Conservation (phyloP, 1,140 invertebrate species). For the Uloborus diversus region DNA sequence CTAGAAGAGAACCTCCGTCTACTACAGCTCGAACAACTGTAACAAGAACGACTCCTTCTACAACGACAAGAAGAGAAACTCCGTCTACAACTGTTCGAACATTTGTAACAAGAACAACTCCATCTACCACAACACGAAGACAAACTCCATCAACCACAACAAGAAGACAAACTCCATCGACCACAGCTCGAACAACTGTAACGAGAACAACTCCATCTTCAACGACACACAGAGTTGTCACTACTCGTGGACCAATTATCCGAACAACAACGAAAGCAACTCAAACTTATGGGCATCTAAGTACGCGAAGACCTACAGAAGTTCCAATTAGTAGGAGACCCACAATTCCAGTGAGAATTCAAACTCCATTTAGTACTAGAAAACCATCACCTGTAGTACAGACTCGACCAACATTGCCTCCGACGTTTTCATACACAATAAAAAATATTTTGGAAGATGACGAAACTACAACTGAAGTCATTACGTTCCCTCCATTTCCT, state of each 20-base stretch:
- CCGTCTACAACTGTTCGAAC: slow-evolving; percentile 42
- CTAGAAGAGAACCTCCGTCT: slow-evolving; percentile 22
- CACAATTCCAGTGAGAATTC: not conserved
- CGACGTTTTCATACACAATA: slow-evolving; percentile 8
- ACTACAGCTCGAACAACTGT: not conserved
- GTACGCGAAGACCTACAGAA: not conserved
- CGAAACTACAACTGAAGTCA: not conserved
- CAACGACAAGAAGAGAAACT: not conserved
- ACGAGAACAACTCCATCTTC: not conserved
- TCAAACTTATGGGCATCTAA: not conserved
- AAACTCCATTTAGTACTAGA: not conserved
- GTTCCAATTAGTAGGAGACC: not conserved
- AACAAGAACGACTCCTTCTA: not conserved
- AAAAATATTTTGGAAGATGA: too few species aligned
- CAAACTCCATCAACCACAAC: not conserved
- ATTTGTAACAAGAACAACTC: slow-evolving; percentile 58
- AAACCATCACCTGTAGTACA: not conserved
- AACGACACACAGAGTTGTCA: not conserved
- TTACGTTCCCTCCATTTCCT: slow-evolving; percentile 46
- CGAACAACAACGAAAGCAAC: not conserved
- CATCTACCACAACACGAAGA: slow-evolving; percentile 54
- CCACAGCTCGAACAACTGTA: not conserved
- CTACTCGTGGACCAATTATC: not conserved
- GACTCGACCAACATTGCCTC: not conserved
- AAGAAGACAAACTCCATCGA: slow-evolving; percentile 24